A percentile compares a stretch with the other conserved stretches of the same genome.
phyloP scores from a whole-genome alignment of 2,113 vertebrate species.

The Phocoena sinus region DNA sequence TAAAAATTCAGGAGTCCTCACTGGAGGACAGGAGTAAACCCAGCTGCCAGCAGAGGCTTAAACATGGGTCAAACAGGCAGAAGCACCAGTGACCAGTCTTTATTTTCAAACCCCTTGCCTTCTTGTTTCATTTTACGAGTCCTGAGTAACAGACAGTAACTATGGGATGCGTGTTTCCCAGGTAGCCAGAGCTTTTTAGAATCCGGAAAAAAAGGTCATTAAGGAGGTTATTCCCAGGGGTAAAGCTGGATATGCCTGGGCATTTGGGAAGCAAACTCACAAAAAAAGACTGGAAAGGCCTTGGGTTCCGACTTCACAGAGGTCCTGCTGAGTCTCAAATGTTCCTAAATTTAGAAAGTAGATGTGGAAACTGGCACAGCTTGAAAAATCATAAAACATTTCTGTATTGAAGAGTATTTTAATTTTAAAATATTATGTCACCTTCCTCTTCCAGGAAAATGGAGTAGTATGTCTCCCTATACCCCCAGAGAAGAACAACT shows the following conservation, averaged over 20 bases:
- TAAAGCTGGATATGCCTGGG: background rate
- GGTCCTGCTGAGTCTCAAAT: background rate
- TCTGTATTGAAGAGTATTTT: background rate
- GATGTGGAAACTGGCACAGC: background rate
- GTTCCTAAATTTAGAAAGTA: background rate
- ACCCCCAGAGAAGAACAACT: background rate
- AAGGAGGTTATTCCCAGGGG: background rate
- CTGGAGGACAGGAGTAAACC: background rate
- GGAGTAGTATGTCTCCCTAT: background rate
- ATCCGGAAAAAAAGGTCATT: too few species aligned
- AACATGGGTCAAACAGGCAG: background rate
- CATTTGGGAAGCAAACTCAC: background rate
- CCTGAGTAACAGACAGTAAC: background rate
- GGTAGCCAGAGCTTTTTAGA: background rate
- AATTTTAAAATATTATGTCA: background rate
- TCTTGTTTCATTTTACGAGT: background rate
- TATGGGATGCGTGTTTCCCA: background rate
- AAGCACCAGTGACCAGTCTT: background rate
- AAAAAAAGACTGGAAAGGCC: background rate
- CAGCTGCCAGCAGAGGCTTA: background rate
- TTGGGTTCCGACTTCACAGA: background rate
- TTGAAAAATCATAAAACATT: background rate
- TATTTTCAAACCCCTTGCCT: constrained; percentile 16
- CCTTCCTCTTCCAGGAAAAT: background rate
- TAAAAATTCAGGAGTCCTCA: background rate